Conservation (phyloP, 2,113 vertebrate genomes). For the Suncus etruscus region DNA sequence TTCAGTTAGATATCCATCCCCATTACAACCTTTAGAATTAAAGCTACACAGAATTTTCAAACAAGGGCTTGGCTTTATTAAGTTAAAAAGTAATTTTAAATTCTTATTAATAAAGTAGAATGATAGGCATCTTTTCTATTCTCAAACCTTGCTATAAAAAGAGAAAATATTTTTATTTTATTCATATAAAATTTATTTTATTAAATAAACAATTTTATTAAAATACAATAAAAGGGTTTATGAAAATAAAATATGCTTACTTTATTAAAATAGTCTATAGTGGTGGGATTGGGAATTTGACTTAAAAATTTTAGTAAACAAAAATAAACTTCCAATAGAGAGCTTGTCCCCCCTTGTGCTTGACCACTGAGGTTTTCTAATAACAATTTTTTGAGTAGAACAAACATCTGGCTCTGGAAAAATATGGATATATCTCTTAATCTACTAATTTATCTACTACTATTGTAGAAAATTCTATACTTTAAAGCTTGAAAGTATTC, state of each 20-base stretch:
- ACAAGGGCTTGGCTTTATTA: background rate
- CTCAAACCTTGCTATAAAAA: background rate
- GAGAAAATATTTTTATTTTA: background rate
- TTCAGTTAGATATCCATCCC: background rate
- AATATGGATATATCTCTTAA: background rate
- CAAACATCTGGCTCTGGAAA: background rate
- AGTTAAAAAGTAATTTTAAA: too few relatives aligned
- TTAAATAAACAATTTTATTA: too few relatives aligned
- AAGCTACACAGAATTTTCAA: background rate
- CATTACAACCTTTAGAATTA: background rate
- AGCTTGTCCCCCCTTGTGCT: background rate
- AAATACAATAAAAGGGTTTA: too few relatives aligned
- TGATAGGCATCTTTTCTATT: background rate
- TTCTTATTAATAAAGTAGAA: too few relatives aligned
- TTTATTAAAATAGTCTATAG: background rate
- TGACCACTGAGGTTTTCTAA: background rate
- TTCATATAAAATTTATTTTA: too few relatives aligned
- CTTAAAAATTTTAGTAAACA: background rate
- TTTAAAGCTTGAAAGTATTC: background rate
- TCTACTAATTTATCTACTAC: background rate
- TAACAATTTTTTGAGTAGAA: too few relatives aligned
- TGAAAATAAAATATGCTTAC: too few relatives aligned
- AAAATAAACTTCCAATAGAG: background rate
- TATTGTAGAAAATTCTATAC: background rate
- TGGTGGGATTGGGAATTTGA: background rate